These are phyloP conservation scores for Brachyopa scutellaris DNA, from an alignment of 2,888 invertebrate species.

Conservation along the genomic window DNA sequence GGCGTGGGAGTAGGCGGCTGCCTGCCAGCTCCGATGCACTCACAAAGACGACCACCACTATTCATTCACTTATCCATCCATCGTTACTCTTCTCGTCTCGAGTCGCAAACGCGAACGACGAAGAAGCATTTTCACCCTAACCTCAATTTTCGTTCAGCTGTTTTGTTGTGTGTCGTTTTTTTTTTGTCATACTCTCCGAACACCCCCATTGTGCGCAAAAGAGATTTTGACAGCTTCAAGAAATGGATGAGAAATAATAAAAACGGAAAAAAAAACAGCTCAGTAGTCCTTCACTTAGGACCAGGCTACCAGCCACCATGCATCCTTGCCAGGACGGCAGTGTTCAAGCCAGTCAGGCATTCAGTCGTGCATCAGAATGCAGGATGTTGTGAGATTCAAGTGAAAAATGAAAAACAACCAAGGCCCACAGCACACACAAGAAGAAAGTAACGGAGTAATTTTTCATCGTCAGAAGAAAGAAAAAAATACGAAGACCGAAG, in stretches of 20 bases:
- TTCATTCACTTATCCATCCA: constrained; percentile 72
- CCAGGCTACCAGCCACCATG: constrained; percentile 30
- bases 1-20: constrained; percentile 67
- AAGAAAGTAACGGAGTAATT: constrained; percentile 46
- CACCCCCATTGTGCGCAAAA: constrained; percentile 65
- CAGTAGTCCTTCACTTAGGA: constrained; percentile 33
- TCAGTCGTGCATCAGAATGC: constrained; percentile 65
- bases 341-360: constrained; percentile 39
- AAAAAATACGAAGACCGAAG: constrained; percentile 1
- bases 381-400: constrained; percentile 50
- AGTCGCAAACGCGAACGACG: constrained; percentile 8
- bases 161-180: constrained; percentile 43
- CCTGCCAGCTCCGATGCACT: constrained; percentile 51
- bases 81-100: constrained; percentile 50
- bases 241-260: constrained; percentile 71
- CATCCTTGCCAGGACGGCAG: constrained; percentile 55
- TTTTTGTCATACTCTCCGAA: constrained; percentile 20
- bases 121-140: constrained; percentile 60
- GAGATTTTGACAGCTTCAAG: constrained; percentile 69
- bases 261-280: constrained; percentile 57
- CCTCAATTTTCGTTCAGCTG: constrained; percentile 62
- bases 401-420: constrained; percentile 52
- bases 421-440: constrained; percentile 50
- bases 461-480: constrained; percentile 68
- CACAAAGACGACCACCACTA: constrained; percentile 69